Evolutionary conservation across 2,113 vertebrate genomes (phyloP), one percentile per base, ranked within the genome.

Genomic region (Nothobranchius furzeri): DNA sequence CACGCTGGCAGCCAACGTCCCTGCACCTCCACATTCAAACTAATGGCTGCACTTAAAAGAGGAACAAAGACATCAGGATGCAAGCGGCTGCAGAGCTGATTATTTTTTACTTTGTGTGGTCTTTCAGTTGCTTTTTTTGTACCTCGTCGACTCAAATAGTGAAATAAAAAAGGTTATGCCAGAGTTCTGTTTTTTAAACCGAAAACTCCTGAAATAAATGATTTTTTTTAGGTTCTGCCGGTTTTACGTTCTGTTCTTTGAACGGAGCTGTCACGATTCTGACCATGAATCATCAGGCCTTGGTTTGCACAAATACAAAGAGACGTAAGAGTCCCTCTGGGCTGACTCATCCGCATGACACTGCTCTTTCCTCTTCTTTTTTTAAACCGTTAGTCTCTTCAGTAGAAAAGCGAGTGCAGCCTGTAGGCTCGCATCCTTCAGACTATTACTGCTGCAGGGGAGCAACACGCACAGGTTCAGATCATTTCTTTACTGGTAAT

Each of bases 11-110:
- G 65, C 56, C 61, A 17, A 17, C 7, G 24, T 69, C 66, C 75
- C 69, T 60, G 71, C 54, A 88, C 87, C 81, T 60, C 60, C 82
- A 81, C 79, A 87, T 86, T 77, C 69, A 81, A 72, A 80, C 53
- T 78, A 82, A 88, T 81, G 81, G 74, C 58, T 50, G 64, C 76
- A 73, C 70, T 84, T 83, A 42, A 76, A 68, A 64, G 64, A 63
- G 60, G 51, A 68, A 66, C 57, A 80, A 66, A 68, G 17, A 54
- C 61, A 74, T 70, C 68, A 72, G 47, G 37, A 35, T 70, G 66
- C 81, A 73, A 79, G 56, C 57, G 46, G 72, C 6, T 36, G 55
- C n/a, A 6, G 15, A 62, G 53, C 35, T 66, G 60, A 70, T 72
- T 59, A 63, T 61, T 59, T 75, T 76, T 62, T 59, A 63, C 64